phyloP scores from a whole-genome alignment of 2,113 vertebrate genomes.

The Propithecus coquereli region DNA sequence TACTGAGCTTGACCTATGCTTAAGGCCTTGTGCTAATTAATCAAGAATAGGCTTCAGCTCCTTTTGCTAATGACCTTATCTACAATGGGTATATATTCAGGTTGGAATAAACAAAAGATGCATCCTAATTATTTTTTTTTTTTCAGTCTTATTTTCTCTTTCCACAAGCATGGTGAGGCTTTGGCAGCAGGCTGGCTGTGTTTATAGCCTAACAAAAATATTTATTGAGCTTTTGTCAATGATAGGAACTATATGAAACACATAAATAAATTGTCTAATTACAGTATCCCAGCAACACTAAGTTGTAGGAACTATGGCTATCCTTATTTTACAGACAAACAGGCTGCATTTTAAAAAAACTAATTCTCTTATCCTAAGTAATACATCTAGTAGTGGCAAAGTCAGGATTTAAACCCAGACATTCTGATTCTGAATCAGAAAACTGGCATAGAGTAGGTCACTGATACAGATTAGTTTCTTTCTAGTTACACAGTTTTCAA shows the following conservation, averaged over 20 bases:
- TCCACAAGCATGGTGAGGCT: not conserved
- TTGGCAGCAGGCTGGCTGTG: not conserved
- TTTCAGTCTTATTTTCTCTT: not conserved
- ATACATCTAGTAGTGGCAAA: too few species aligned
- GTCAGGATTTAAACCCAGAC: not conserved
- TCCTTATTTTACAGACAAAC: not conserved
- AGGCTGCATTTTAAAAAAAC: not conserved
- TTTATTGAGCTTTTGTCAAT: not conserved
- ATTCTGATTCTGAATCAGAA: not conserved
- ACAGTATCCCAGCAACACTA: not conserved
- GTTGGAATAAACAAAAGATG: not conserved
- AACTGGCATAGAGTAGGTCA: accelerated
- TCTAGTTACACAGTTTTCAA: not conserved
- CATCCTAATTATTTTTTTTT: not conserved
- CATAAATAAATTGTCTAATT: not conserved
- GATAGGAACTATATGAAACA: not conserved
- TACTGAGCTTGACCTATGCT: not conserved
- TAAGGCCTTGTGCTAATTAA: not conserved
- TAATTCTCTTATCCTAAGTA: not conserved
- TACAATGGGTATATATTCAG: not conserved
- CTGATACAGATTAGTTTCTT: not conserved
- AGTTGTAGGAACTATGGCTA: not conserved
- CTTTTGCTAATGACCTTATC: not conserved
- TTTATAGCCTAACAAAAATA: not conserved
- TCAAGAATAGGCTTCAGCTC: not conserved